Evolutionary conservation across 2,113 vertebrate species (phyloP), one percentile per base, ranked within the genome.

Genomic region (Calyptommatus sinebrachiatus): DNA sequence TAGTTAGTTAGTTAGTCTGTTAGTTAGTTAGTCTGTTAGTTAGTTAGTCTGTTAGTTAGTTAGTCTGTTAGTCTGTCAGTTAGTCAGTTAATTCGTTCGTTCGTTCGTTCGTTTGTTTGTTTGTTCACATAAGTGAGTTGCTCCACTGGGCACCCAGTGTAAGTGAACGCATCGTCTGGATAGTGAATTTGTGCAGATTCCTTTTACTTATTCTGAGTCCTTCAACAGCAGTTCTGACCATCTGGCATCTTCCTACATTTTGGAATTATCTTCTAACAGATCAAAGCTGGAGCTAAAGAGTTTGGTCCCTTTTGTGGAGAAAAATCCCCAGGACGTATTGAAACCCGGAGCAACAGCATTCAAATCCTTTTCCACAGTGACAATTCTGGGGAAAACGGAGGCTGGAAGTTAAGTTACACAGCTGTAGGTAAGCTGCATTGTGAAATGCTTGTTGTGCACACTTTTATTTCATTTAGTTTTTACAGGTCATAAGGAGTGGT

Each of bases 271-370:
- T 65, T 2, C 79, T 0, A 70, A 29, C 86, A 99, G 98, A 96
- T 99, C 76, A 90, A 92, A 91, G 94, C 95, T 2, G 97, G 95
- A 24, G 63, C 83, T 45, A 90, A 80, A 1, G 92, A 93, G 77
- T 93, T 95, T 4, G 98, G 98, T 3, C 97, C 97, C 24, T 97
- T 97, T 80, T 99, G 98, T 87, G 98, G 98, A 6, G 91, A 92
- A 74, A 93, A 75, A 70, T 93, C 96, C n/a, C 98, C 98, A 0
- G 97, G 93, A 14, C 81, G 76, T 66, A 95, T 99, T 81, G 90
- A 94, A 82, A 98, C 96, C 0, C 90, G 94, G 88, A 97, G 92
- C 84, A 96, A 95, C 89, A 87, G 82, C 0, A 81, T 96, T 31
- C 93, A 90, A 80, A 92, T 99, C 61, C 29, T 89, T 18, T 99